Base-by-base conservation (phyloP, 2,113 vertebrate genomes). In the Neodon shergylaensis region DNA sequence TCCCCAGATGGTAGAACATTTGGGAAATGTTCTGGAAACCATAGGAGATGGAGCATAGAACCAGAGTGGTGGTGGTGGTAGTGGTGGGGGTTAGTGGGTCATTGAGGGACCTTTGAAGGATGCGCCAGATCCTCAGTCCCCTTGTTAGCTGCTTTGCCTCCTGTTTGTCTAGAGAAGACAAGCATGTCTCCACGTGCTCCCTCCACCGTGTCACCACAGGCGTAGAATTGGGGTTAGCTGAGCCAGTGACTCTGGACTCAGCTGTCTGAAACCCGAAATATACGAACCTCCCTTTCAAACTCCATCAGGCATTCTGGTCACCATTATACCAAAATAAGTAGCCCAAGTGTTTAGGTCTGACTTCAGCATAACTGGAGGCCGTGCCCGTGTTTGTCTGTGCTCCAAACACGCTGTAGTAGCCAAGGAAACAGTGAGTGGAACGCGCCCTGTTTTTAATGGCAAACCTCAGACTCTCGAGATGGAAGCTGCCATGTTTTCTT, bases 371-470 rank as follows among this genome's bases (percentile, higher is more conserved):
- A 16, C n/a, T 68, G 22, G 33, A n/a, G 63, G 28, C n/a, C 33
- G 3, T 14, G 54, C 5, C 31, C 13, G 14, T 26, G 31, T 44
- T 65, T 42, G 24, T 49, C 39, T 86, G 58, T 12, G 63, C 42
- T 76, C 7, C 61, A 36, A 47, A 90, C 26, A 84, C 49, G 66
- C 11, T 1, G 2, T 3, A 6, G 10, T 16, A 13, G 11, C 12
- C 52, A 68, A 58, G 42, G 86, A 72, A 28, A 81, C 22, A 21
- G 52, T 2, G 14, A 83, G 52, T 1, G 14, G 39, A 11, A 33
- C 0, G 1, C 0, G 9, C 39, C 24, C 4, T 0, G 11, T 49
- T 52, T 44, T 77, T 8, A 26, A 26, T 8, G 28, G 44, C 83
- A 24, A 17, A 54, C 17, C 21, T 65, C 36, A 19, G 61, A 54